Conservation (phyloP, 92 coral and sea anemone genomes). For the Parazoanthus swiftii region DNA sequence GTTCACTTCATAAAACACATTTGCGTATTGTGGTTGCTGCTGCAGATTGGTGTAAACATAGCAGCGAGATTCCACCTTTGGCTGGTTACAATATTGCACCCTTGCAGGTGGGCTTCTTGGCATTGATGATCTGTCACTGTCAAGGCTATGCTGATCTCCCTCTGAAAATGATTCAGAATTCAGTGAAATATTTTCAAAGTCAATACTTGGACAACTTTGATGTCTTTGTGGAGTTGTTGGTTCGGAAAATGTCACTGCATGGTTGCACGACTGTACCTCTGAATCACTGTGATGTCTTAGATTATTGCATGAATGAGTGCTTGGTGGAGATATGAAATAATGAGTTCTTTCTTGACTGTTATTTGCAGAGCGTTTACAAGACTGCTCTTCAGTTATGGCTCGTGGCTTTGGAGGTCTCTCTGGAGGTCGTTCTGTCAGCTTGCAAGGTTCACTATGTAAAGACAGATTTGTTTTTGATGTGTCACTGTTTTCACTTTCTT, state of each 20-base stretch:
- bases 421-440: slow-evolving; percentile 31
- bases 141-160: background rate
- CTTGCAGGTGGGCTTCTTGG: background rate
- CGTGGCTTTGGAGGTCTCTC: slow-evolving; percentile 13
- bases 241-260: background rate
- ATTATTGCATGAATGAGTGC: background rate
- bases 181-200: background rate
- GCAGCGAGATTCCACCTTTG: slow-evolving; percentile 36
- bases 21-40: slow-evolving; percentile 25
- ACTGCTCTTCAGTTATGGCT: background rate
- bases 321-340: background rate
- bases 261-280: background rate
- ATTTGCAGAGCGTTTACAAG: background rate
- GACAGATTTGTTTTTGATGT: background rate
- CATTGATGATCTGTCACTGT: background rate
- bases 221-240: background rate
- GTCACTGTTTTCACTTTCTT: background rate
- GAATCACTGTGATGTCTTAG: slow-evolving; percentile 39
- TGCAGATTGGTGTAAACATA: slow-evolving; percentile 40
- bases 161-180: background rate
- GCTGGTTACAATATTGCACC: background rate
- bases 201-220: slow-evolving; percentile 1
- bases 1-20: slow-evolving; percentile 34
- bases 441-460: slow-evolving; percentile 6
- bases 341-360: background rate